phyloP scores from a whole-genome alignment of 2,113 vertebrate species.

The Gallinago paraguaiae region DNA sequence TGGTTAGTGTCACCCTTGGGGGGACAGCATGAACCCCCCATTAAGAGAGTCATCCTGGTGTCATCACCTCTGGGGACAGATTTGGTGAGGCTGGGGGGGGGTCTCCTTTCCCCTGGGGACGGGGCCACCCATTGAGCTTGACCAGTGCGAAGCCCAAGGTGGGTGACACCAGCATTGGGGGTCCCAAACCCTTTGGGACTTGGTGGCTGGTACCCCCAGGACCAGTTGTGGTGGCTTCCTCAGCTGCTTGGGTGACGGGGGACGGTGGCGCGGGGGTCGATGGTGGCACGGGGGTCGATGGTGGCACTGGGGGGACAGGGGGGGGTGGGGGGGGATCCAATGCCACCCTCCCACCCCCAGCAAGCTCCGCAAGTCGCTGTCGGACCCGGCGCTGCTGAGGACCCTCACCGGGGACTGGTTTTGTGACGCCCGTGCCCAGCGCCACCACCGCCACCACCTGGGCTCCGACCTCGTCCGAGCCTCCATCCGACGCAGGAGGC shows the following conservation, averaged over 20 bases:
- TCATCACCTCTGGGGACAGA: not conserved
- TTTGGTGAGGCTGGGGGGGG: not conserved
- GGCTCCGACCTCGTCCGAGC: constrained; percentile 86
- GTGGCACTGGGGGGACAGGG: accelerated
- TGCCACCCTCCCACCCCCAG: constrained; percentile 41
- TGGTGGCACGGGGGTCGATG: not conserved
- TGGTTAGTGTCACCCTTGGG: no score
- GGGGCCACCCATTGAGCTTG: accelerated
- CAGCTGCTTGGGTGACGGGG: accelerated
- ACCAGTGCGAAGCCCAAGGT: accelerated
- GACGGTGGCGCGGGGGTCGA: accelerated
- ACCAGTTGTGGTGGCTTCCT: accelerated
- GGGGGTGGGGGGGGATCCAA: accelerated
- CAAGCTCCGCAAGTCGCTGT: constrained; percentile 78
- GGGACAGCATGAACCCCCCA: no score
- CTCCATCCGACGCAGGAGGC: constrained; percentile 86
- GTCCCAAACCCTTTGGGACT: not conserved
- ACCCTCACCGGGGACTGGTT: constrained; percentile 90
- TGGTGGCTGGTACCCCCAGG: accelerated
- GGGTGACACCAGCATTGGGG: accelerated
- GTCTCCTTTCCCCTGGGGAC: accelerated
- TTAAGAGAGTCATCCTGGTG: not conserved
- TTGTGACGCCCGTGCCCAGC: constrained; percentile 79
- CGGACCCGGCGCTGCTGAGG: constrained; percentile 78
- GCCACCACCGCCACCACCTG: constrained; percentile 78